Conservation (phyloP, 2,888 invertebrate species). For the Zygaena filipendulae region DNA sequence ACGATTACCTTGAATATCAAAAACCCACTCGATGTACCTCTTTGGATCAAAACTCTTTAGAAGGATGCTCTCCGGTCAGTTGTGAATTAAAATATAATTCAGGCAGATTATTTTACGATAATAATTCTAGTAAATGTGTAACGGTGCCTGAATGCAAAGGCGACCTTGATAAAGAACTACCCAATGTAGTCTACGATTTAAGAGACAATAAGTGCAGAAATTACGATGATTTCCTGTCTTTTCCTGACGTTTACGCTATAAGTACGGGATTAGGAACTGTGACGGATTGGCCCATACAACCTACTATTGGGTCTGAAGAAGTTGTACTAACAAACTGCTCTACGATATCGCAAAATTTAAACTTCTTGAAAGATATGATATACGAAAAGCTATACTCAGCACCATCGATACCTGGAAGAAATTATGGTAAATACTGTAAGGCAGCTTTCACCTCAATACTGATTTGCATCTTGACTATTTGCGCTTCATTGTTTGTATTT, state of each 20-base stretch:
- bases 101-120: conserved; percentile 29
- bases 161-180: conserved; percentile 25
- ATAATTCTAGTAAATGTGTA: conserved; percentile 24
- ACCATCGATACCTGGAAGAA: conserved; percentile 20
- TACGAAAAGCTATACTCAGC: conserved; percentile 31
- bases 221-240: conserved; percentile 28
- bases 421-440: conserved; percentile 25
- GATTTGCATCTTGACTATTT: conserved; percentile 24
- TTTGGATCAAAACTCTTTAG: conserved; percentile 35
- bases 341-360: conserved; percentile 44
- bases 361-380: conserved; percentile 33
- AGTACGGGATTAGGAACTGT: conserved; percentile 33
- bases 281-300: conserved; percentile 14
- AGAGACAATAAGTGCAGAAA: conserved; percentile 36
- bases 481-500: conserved; percentile 24
- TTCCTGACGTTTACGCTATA: conserved; percentile 38
- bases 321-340: conserved; percentile 35
- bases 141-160: conserved; percentile 27
- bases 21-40: conserved; percentile 25
- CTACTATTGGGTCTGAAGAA: conserved; percentile 17
- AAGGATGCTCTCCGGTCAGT: conserved; percentile 32
- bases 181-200: conserved; percentile 35
- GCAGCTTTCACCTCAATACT: conserved; percentile 30
- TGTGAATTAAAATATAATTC: conserved; percentile 45
- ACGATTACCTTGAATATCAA: conserved; percentile 19